These are phyloP conservation scores for Sphecodes monilicornis DNA, from an alignment of 2,888 invertebrate species.

Conservation along the genomic window DNA sequence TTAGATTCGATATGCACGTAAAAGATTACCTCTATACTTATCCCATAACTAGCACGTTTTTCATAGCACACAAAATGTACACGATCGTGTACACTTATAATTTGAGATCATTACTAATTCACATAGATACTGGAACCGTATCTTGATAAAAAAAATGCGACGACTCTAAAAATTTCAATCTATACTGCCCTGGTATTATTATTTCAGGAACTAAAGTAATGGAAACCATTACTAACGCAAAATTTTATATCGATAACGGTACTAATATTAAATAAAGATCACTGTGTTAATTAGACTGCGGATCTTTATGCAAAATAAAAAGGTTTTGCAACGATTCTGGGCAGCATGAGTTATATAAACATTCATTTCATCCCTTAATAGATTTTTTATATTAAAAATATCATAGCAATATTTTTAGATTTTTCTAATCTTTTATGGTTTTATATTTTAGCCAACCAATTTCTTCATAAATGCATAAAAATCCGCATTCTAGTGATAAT, in stretches of 20 bases:
- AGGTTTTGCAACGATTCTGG: no score
- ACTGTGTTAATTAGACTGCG: no score
- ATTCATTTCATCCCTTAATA: no score
- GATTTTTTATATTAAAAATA: no score
- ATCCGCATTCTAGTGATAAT: no score
- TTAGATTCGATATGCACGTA: constrained; percentile 37
- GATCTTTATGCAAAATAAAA: no score
- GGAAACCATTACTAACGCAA: constrained; percentile 6
- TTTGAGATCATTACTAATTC: constrained; percentile 45
- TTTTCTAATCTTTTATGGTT: no score
- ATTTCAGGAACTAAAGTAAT: constrained; percentile 52
- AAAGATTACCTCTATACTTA: not conserved
- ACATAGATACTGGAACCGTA: constrained; percentile 4
- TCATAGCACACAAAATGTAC: not conserved
- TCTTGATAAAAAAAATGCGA: constrained; percentile 10
- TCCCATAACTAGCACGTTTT: constrained; percentile 3
- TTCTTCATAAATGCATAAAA: no score
- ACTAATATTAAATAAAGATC: not conserved
- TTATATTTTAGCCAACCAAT: no score
- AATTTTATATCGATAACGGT: constrained; percentile 4
- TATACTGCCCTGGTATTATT: constrained; percentile 13
- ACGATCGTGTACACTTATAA: constrained; percentile 9
- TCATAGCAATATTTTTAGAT: no score
- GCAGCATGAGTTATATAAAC: no score
- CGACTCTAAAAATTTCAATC: constrained; percentile 14